phyloP scores from a whole-genome alignment of 2,797 vertebrate species.

The Dermochelys coriacea region DNA sequence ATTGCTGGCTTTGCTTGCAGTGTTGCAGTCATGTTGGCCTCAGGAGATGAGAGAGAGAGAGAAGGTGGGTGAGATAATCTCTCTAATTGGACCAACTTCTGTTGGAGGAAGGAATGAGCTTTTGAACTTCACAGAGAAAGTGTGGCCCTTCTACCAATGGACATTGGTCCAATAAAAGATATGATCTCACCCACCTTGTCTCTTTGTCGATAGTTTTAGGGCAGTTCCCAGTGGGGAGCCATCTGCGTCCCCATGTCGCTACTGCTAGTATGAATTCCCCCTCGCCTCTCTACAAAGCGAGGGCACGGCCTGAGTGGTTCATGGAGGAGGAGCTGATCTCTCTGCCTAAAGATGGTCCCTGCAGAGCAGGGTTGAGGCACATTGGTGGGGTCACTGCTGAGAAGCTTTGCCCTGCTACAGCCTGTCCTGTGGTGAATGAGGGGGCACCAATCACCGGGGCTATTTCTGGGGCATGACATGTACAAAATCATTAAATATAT shows the following conservation, averaged over 20 bases:
- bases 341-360: not conserved
- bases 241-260: not conserved
- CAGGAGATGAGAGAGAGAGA: too few relatives aligned
- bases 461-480: too few relatives aligned
- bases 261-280: not conserved
- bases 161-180: not conserved
- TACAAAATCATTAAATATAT: too few relatives aligned
- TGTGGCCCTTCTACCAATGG: not conserved
- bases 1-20: not conserved
- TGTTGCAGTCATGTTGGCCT: not conserved
- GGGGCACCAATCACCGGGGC: not conserved
- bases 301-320: not conserved
- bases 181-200: not conserved
- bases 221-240: not conserved
- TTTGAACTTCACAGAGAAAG: not conserved
- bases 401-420: not conserved
- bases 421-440: not conserved
- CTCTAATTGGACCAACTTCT: not conserved
- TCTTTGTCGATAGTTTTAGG: not conserved
- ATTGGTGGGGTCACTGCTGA: not conserved
- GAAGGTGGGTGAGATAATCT: not conserved
- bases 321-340: not conserved
- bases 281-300: not conserved
- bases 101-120: too few relatives aligned
- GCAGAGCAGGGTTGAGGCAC: not conserved